phyloP scores from a whole-genome alignment of 2,113 vertebrate genomes.

The Eleginops maclovinus region DNA sequence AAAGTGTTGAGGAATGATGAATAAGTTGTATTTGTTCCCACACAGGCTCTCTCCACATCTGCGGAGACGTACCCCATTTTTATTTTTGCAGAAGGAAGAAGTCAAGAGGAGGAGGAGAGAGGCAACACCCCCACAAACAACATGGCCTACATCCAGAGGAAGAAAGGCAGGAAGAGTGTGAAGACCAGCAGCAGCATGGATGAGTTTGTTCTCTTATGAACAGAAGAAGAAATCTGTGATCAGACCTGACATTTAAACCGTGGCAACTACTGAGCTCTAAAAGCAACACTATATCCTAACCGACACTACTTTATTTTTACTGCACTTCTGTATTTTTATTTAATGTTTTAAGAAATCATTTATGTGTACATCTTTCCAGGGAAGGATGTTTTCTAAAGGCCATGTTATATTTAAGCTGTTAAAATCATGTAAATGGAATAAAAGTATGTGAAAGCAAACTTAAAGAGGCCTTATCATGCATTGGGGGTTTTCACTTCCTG shows the following conservation, averaged over 20 bases:
- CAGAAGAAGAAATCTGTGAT: neutral
- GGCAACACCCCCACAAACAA: conserved; percentile 59
- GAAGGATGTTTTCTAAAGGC: neutral
- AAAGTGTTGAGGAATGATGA: neutral
- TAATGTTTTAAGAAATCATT: conserved; percentile 45
- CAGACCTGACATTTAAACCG: neutral
- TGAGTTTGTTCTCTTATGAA: conserved; percentile 90
- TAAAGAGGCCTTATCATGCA: neutral
- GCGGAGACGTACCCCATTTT: conserved; percentile 90
- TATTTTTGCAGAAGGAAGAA: conserved; percentile 86
- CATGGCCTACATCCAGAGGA: conserved; percentile 63
- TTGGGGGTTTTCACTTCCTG: no score
- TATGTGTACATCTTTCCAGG: conserved; percentile 5
- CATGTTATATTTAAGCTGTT: neutral
- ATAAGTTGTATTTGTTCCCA: neutral
- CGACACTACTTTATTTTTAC: conserved; percentile 39
- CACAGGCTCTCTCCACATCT: conserved; percentile 84
- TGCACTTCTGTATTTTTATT: conserved; percentile 39
- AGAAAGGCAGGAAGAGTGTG: conserved; percentile 47
- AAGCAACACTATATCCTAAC: neutral
- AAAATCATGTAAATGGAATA: neutral
- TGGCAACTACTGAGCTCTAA: conserved; percentile 9
- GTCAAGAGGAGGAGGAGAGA: conserved; percentile 78
- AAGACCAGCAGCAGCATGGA: conserved; percentile 82
- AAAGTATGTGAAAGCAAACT: neutral